phyloP scores from a whole-genome alignment of 2,888 invertebrate genomes.

The Macrophya annulata region DNA sequence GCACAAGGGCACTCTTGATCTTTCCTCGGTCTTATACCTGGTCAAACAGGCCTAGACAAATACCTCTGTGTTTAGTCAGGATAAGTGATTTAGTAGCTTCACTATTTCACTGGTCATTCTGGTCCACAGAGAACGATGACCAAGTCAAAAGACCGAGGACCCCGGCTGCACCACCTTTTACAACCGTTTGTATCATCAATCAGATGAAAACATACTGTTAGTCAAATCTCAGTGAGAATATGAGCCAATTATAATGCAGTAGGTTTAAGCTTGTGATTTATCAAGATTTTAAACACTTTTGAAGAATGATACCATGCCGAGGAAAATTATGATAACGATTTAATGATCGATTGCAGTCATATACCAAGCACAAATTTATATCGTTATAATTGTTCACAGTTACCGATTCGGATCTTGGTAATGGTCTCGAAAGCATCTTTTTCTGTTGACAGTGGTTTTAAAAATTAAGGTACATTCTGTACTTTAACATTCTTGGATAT shows the following conservation, averaged over 20 bases:
- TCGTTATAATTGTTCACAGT: neutral
- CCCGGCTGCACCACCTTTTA: neutral
- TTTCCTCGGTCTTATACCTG: slow-evolving; percentile 15
- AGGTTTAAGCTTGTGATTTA: neutral
- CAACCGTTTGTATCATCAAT: slow-evolving; percentile 19
- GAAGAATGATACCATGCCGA: neutral
- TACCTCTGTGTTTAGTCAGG: slow-evolving; percentile 53
- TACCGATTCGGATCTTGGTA: neutral
- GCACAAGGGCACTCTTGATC: slow-evolving; percentile 5
- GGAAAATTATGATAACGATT: neutral
- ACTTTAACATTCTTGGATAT: neutral
- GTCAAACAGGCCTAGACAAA: slow-evolving; percentile 44
- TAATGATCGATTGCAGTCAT: neutral
- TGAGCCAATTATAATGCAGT: slow-evolving; percentile 18
- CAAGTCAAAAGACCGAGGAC: neutral
- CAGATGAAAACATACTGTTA: neutral
- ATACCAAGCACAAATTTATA: neutral
- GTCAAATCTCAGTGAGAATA: slow-evolving; percentile 8
- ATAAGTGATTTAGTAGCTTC: slow-evolving; percentile 49
- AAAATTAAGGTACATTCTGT: neutral
- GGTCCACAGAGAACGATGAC: slow-evolving; percentile 30
- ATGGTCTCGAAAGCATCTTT: neutral
- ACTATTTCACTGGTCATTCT: slow-evolving; percentile 32
- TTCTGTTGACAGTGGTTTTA: neutral
- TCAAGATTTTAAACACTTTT: neutral